These are phyloP conservation scores for Cenopis cana DNA, from an alignment of 2,888 invertebrate species.

Conservation along the genomic window DNA sequence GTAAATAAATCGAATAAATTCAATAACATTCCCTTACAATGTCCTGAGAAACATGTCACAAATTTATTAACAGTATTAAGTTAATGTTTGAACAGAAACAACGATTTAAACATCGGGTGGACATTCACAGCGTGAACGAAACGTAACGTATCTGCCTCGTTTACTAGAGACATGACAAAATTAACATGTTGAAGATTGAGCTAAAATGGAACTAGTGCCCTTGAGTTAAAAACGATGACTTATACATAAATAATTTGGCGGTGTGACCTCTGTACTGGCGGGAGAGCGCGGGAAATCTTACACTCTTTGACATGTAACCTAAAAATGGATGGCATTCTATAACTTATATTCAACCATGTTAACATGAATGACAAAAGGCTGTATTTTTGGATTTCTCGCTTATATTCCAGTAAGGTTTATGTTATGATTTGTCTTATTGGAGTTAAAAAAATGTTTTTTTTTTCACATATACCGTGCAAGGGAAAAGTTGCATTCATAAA, in stretches of 20 bases:
- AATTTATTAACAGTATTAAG: slow-evolving; percentile 43
- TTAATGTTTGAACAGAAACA: slow-evolving; percentile 41
- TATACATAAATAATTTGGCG: background rate
- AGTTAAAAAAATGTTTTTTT: slow-evolving; percentile 15
- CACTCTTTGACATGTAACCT: slow-evolving; percentile 47
- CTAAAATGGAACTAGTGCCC: slow-evolving; percentile 1
- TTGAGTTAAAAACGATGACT: background rate
- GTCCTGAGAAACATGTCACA: slow-evolving; percentile 34
- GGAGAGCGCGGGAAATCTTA: slow-evolving; percentile 44
- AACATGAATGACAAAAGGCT: background rate
- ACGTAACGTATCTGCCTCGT: slow-evolving; percentile 44
- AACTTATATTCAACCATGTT: background rate
- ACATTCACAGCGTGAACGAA: slow-evolving; percentile 46
- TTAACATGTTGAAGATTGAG: background rate
- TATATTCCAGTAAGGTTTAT: background rate
- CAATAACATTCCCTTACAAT: slow-evolving; percentile 21
- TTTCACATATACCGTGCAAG: background rate
- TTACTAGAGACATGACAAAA: slow-evolving; percentile 40
- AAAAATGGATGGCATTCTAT: slow-evolving; percentile 23
- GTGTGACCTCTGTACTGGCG: background rate
- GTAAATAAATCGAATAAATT: slow-evolving; percentile 37
- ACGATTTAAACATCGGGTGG: slow-evolving; percentile 40
- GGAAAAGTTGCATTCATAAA: background rate
- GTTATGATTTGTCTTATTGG: background rate
- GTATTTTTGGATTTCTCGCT: background rate